A percentile compares a stretch with the other conserved stretches of the same genome.
phyloP scores from a whole-genome alignment of 2,113 vertebrate genomes.

The Haplochromis burtoni region DNA sequence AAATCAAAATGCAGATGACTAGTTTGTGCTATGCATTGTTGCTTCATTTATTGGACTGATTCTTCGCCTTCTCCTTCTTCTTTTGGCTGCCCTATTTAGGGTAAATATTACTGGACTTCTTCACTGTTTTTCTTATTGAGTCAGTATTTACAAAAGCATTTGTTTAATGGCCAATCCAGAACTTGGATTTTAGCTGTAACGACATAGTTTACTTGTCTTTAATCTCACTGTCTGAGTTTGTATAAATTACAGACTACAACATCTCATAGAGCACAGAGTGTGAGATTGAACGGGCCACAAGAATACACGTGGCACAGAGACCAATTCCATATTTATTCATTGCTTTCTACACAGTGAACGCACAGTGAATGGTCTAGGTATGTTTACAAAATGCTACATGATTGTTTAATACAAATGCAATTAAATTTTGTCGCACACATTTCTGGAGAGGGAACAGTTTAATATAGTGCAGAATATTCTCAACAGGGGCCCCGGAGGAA shows the following conservation, averaged over 20 bases:
- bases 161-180: background rate
- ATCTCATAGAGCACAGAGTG: background rate
- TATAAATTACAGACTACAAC: slow-evolving; percentile 15
- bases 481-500: background rate
- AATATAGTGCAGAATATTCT: background rate
- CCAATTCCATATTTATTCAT: background rate
- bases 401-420: background rate
- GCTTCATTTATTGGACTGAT: background rate
- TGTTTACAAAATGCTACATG: background rate
- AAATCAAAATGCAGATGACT: background rate
- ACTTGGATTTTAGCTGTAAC: background rate
- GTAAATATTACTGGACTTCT: background rate
- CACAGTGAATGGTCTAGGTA: background rate
- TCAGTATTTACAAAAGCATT: background rate
- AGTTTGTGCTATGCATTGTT: background rate
- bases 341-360: background rate
- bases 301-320: background rate
- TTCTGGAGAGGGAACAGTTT: background rate
- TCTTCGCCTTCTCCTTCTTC: too few relatives aligned
- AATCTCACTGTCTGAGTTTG: background rate
- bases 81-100: background rate
- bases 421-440: background rate
- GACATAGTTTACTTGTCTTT: background rate
- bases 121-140: background rate
- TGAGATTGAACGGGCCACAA: background rate